These are phyloP conservation scores for Marronus borbonicus DNA, from an alignment of 2,888 invertebrate species.

Conservation along the genomic window DNA sequence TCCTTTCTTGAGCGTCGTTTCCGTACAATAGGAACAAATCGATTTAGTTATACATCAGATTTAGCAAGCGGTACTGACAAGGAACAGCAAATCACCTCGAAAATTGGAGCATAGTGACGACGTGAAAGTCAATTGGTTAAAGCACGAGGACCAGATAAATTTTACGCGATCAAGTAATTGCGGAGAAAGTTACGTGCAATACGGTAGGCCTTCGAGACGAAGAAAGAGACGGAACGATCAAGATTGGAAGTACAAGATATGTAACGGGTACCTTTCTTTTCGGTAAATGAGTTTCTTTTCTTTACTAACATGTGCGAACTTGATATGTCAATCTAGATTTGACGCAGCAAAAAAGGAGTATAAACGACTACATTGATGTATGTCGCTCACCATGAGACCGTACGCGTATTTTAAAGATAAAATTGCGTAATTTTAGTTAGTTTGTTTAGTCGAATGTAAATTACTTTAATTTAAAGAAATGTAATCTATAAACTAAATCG, in stretches of 20 bases:
- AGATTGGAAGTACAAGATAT: neutral
- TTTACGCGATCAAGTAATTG: conserved; percentile 38
- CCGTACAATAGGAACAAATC: conserved; percentile 7
- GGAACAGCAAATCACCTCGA: conserved; percentile 35
- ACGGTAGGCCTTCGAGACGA: conserved; percentile 14
- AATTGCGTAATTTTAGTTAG: too few species aligned
- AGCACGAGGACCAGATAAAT: conserved; percentile 44
- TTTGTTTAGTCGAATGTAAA: too few species aligned
- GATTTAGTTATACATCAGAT: conserved; percentile 18
- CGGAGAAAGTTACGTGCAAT: conserved; percentile 33
- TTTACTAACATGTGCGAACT: conserved; percentile 40
- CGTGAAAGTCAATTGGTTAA: conserved; percentile 37
- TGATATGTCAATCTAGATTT: conserved; percentile 32
- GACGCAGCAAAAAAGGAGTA: neutral
- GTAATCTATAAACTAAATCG: too few species aligned
- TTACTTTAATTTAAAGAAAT: too few species aligned
- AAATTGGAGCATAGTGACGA: conserved; percentile 37
- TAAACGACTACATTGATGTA: neutral
- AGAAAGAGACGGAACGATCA: conserved; percentile 9
- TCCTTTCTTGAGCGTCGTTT: neutral
- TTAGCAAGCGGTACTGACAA: conserved; percentile 1
- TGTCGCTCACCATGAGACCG: too few species aligned
- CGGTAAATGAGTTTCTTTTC: conserved; percentile 35
- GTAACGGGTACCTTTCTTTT: conserved; percentile 14
- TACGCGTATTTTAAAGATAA: too few species aligned